phyloP scores from a whole-genome alignment of 2,113 vertebrate species.

The Orthochromis indermauri region DNA sequence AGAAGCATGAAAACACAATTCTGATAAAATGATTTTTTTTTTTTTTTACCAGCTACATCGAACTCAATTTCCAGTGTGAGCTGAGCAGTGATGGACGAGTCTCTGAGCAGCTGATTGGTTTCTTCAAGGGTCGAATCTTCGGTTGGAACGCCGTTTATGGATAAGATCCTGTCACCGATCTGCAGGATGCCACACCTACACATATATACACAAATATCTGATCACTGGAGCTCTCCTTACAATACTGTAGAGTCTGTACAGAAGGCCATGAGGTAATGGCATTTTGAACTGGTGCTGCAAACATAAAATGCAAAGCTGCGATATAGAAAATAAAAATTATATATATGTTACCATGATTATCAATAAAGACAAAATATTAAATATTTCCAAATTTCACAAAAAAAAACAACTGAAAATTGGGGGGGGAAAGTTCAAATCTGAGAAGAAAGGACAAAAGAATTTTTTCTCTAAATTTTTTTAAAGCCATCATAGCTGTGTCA shows the following conservation, averaged over 20 bases:
- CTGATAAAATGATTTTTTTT: not conserved
- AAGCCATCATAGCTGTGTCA: not conserved
- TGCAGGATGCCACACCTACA: constrained; percentile 90
- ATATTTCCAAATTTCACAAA: not conserved
- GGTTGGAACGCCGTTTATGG: constrained; percentile 91
- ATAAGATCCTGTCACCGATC: constrained; percentile 94
- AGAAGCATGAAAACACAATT: not conserved
- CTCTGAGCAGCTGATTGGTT: constrained; percentile 94
- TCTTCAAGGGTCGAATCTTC: constrained; percentile 97
- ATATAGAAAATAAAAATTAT: not conserved
- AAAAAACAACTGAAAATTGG: accelerated
- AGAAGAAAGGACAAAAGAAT: not conserved
- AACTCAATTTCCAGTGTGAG: constrained; percentile 99
- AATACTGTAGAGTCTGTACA: not conserved
- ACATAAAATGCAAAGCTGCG: not conserved
- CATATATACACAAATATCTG: not conserved
- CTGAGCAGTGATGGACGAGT: constrained; percentile 90
- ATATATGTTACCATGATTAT: not conserved
- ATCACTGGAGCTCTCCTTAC: not conserved
- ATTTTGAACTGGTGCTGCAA: not conserved
- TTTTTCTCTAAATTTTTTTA: not conserved
- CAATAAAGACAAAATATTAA: not conserved
- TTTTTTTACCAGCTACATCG: constrained; percentile 85
- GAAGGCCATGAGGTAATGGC: not conserved
- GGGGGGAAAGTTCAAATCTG: not conserved